Percentiles rank a stretch among this genome's conserved stretches.
phyloP scores from a whole-genome alignment of 2,888 invertebrate genomes.

The Drosophila emarginata region DNA sequence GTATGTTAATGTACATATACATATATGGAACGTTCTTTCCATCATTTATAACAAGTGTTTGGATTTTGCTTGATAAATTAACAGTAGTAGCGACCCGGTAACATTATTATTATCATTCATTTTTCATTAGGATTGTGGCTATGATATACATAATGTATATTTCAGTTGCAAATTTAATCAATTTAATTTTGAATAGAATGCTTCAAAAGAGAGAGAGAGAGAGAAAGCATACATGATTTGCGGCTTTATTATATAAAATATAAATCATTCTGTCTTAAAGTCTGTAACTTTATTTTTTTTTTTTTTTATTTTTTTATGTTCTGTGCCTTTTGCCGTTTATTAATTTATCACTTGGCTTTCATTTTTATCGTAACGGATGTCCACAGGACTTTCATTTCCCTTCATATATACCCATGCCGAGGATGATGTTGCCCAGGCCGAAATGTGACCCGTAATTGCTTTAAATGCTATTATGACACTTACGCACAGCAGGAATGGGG shows the following conservation, averaged over 20 bases:
- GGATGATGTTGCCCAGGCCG: constrained; percentile 31
- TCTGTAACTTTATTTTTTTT: not conserved
- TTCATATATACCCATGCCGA: not conserved
- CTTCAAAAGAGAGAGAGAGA: no score
- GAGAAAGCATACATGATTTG: constrained; percentile 23
- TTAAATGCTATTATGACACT: constrained; percentile 80
- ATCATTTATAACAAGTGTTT: constrained; percentile 48
- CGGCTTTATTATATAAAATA: not conserved
- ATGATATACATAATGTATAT: not conserved
- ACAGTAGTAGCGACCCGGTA: constrained; percentile 24
- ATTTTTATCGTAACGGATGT: constrained; percentile 64
- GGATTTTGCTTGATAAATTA: constrained; percentile 56
- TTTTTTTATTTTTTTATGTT: not conserved
- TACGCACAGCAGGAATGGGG: constrained; percentile 58
- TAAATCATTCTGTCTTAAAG: not conserved
- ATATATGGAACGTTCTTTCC: constrained; percentile 26
- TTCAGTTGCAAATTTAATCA: not conserved
- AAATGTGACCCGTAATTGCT: constrained; percentile 77
- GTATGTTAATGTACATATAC: not conserved
- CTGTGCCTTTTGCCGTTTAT: constrained; percentile 35
- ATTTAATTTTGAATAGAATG: no score
- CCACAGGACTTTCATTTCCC: constrained; percentile 66
- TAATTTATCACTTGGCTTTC: constrained; percentile 52
- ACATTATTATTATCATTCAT: constrained; percentile 15
- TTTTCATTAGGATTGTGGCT: not conserved